phyloP scores from a whole-genome alignment of 2,888 invertebrate species.

The Rutpela maculata region DNA sequence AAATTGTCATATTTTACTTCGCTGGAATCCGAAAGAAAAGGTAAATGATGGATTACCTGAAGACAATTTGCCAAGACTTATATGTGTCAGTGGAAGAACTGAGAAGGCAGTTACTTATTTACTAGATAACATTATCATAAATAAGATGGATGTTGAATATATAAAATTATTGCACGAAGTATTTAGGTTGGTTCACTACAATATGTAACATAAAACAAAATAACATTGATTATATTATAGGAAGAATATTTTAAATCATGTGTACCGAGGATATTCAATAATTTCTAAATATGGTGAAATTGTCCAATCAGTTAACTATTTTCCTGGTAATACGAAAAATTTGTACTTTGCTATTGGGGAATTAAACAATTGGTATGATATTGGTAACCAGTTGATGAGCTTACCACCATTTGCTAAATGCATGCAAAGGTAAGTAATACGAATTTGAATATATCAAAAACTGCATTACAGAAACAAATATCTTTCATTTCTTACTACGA shows the following conservation, averaged over 20 bases:
- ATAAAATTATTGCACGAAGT: conserved; percentile 64
- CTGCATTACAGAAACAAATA: too few relatives aligned
- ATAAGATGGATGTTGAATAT: conserved; percentile 65
- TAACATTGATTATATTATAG: conserved; percentile 43
- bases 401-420: conserved; percentile 85
- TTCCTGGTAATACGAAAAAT: too few relatives aligned
- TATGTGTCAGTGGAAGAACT: conserved; percentile 87
- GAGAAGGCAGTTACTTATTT: conserved; percentile 83
- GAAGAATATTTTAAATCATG: conserved; percentile 78
- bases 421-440: conserved; percentile 77
- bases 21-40: conserved; percentile 78
- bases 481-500: too few relatives aligned
- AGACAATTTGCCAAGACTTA: conserved; percentile 84
- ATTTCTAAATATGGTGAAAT: conserved; percentile 65
- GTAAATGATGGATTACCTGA: conserved; percentile 78
- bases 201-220: not conserved
- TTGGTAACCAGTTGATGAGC: conserved; percentile 86
- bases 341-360: conserved; percentile 80
- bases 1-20: conserved; percentile 84
- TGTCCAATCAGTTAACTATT: conserved; percentile 41
- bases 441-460: too few relatives aligned
- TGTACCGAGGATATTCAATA: conserved; percentile 86
- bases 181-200: conserved; percentile 56
- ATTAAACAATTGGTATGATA: conserved; percentile 91
- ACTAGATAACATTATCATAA: conserved; percentile 77